phyloP scores from a whole-genome alignment of 2,113 vertebrate genomes.

The Artemisiospiza belli region DNA sequence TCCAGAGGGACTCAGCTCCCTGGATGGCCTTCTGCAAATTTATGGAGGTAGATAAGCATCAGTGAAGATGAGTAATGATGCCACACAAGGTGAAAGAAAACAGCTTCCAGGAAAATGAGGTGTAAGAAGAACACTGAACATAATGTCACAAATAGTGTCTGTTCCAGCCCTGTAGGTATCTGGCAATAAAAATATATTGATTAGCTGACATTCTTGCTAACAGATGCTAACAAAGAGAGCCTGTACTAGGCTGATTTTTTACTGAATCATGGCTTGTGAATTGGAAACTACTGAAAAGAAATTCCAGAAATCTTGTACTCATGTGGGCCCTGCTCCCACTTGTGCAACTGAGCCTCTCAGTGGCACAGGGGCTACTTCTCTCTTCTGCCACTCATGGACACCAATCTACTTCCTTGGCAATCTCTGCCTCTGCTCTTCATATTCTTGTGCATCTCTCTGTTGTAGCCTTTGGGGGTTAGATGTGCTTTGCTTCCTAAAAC shows the following conservation, averaged over 20 bases:
- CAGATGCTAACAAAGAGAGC: slow-evolving; percentile 18
- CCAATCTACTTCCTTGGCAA: neutral
- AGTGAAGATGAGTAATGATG: neutral
- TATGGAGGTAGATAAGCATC: slow-evolving; percentile 19
- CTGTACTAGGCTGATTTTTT: neutral
- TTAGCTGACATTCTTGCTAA: slow-evolving; percentile 49
- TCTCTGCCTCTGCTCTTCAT: neutral
- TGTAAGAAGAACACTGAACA: slow-evolving; percentile 35
- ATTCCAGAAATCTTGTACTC: neutral
- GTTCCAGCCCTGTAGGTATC: slow-evolving; percentile 48
- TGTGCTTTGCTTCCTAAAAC: neutral
- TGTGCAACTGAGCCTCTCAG: neutral
- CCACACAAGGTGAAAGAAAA: slow-evolving; percentile 42
- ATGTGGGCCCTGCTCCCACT: neutral
- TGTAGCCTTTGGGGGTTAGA: neutral
- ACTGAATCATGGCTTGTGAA: neutral
- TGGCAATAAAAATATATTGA: slow-evolving; percentile 55
- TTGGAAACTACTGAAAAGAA: neutral
- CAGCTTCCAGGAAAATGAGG: slow-evolving; percentile 17
- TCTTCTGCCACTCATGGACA: neutral
- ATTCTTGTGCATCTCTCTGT: neutral
- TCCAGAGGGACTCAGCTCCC: neutral
- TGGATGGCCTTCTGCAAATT: neutral
- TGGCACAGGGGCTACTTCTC: neutral
- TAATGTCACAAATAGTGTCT: slow-evolving; percentile 34